Evolutionary conservation across 2,888 invertebrate genomes (phyloP).

Genomic region (Dendrolimus pini): DNA sequence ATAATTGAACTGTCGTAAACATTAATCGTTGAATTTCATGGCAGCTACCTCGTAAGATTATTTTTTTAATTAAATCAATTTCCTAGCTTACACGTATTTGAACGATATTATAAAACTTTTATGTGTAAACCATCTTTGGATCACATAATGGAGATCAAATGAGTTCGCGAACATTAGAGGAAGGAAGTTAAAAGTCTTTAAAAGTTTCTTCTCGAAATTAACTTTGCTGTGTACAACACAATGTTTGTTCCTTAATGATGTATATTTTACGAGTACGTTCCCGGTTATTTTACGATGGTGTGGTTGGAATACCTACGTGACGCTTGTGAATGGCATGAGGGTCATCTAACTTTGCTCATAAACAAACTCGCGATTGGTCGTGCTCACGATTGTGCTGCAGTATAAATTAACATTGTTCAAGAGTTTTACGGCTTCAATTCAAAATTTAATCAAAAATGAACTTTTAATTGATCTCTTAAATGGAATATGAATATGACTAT

Average conservation of each 20-base stretch:
- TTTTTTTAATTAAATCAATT: too few species aligned
- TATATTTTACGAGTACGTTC: conserved; percentile 29
- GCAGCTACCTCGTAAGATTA: too few species aligned
- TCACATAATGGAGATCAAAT: conserved; percentile 2
- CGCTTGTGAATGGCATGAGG: conserved; percentile 19
- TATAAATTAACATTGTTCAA: conserved; percentile 21
- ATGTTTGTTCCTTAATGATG: conserved; percentile 29
- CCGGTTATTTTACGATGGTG: conserved; percentile 28
- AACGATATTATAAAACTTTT: not conserved
- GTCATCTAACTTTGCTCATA: conserved; percentile 47
- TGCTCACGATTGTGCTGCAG: conserved; percentile 15
- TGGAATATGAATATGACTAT: too few species aligned
- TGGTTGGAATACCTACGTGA: conserved; percentile 26
- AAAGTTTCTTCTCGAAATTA: conserved; percentile 3
- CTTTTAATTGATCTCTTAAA: not conserved
- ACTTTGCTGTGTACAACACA: conserved; percentile 21
- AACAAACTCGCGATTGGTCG: conserved; percentile 27
- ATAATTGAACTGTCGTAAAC: too few species aligned
- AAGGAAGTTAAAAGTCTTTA: not conserved
- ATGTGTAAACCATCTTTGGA: not conserved
- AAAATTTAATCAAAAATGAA: not conserved
- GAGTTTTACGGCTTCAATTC: not conserved
- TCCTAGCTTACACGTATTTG: too few species aligned
- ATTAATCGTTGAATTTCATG: too few species aligned
- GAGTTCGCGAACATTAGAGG: conserved; percentile 5